These are phyloP conservation scores for Coturnix japonica DNA, from an alignment of 2,113 vertebrate species.

Conservation along the genomic window DNA sequence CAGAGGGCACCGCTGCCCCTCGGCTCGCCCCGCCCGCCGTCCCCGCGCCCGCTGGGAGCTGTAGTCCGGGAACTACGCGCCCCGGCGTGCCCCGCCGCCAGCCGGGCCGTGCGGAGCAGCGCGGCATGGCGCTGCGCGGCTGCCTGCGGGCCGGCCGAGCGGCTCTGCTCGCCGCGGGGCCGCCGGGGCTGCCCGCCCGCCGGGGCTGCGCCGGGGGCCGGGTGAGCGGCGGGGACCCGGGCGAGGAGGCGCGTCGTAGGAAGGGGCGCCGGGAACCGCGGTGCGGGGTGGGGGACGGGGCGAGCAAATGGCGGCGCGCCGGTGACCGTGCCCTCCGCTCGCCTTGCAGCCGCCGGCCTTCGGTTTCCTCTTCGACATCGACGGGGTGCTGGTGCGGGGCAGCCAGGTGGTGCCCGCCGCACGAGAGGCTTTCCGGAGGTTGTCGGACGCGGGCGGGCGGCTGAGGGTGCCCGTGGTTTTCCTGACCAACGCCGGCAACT, in stretches of 20 bases:
- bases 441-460: conserved; percentile 81
- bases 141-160: not conserved
- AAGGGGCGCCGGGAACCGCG: not conserved
- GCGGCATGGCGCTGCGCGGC: not conserved
- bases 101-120: not conserved
- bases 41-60: conserved; percentile 17
- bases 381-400: conserved; percentile 93
- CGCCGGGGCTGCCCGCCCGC: not conserved
- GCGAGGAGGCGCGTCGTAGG: no score
- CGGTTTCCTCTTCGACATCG: conserved; percentile 93
- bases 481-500: conserved; percentile 95
- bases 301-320: not conserved
- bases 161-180: not conserved
- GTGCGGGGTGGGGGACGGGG: not conserved
- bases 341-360: conserved; percentile 80
- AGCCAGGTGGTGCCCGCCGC: conserved; percentile 87
- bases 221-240: not conserved
- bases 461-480: conserved; percentile 93
- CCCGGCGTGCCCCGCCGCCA: not conserved
- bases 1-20: not conserved
- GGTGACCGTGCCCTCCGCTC: not conserved
- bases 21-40: not conserved
- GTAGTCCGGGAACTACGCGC: conserved; percentile 1
- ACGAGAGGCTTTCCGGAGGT: conserved; percentile 84
- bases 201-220: not conserved